Evolutionary conservation across 1,140 invertebrate species (phyloP).

Genomic region (Dendrolimus punctatus): DNA sequence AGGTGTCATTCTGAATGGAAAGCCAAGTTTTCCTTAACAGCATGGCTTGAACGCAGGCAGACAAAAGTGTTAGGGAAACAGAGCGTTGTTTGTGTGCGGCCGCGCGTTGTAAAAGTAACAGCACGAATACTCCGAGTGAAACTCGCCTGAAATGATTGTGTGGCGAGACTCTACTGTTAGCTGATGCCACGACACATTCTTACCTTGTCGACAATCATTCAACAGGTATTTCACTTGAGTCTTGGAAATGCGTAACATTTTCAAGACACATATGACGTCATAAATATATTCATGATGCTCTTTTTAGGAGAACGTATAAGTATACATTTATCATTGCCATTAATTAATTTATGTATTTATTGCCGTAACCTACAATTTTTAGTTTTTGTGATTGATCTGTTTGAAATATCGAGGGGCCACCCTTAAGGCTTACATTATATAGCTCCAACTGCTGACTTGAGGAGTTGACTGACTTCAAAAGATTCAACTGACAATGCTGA

Average conservation of each 20-base stretch:
- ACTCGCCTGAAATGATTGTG: slow-evolving; percentile 64
- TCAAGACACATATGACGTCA: slow-evolving; percentile 3
- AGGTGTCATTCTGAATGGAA: slow-evolving; percentile 29
- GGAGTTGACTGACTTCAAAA: too few relatives aligned
- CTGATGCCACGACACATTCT: slow-evolving; percentile 49
- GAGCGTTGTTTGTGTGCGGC: slow-evolving; percentile 66
- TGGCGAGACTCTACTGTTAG: slow-evolving; percentile 24
- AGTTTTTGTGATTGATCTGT: too few relatives aligned
- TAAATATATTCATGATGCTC: neutral
- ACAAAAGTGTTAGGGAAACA: slow-evolving; percentile 66
- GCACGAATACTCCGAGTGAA: slow-evolving; percentile 66
- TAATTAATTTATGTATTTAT: too few relatives aligned
- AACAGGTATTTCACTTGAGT: slow-evolving; percentile 33
- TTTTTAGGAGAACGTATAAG: too few relatives aligned
- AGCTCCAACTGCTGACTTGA: too few relatives aligned
- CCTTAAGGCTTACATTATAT: too few relatives aligned
- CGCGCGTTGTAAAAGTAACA: slow-evolving; percentile 70
- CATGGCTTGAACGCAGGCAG: slow-evolving; percentile 29
- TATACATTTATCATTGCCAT: too few relatives aligned
- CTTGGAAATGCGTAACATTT: slow-evolving; percentile 9
- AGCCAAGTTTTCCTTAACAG: slow-evolving; percentile 50
- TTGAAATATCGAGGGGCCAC: too few relatives aligned
- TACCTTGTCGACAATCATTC: slow-evolving; percentile 38
- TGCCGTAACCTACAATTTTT: too few relatives aligned
- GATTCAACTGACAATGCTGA: too few relatives aligned